Evolutionary conservation across 2,888 invertebrate species (phyloP).

Genomic region (Drosophila nigricruria): DNA sequence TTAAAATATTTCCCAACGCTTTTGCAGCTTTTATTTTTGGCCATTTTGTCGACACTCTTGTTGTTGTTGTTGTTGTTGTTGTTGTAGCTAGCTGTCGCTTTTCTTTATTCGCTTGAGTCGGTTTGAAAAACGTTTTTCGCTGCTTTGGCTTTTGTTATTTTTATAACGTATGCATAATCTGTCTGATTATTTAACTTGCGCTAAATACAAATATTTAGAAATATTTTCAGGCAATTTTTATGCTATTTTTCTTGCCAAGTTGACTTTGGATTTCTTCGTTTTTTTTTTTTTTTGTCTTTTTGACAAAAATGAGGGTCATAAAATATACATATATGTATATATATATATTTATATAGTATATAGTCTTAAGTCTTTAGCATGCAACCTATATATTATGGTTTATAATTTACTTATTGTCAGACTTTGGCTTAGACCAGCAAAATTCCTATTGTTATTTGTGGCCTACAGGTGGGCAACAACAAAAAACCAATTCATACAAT

Average conservation of each 20-base stretch:
- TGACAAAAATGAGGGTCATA: constrained; percentile 73
- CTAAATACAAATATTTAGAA: constrained; percentile 80
- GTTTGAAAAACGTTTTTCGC: constrained; percentile 37
- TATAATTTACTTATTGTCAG: constrained; percentile 37
- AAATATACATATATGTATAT: constrained; percentile 40
- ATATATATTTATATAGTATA: constrained; percentile 32
- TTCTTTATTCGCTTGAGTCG: constrained; percentile 49
- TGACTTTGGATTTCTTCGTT: constrained; percentile 51
- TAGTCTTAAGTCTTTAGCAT: constrained; percentile 44
- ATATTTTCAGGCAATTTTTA: constrained; percentile 71
- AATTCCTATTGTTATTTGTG: constrained; percentile 53
- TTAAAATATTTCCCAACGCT: constrained; percentile 69
- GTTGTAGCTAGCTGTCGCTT: constrained; percentile 41
- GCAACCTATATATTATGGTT: constrained; percentile 29
- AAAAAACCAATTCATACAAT: constrained; percentile 14
- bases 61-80: constrained; percentile 24
- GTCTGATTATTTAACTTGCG: constrained; percentile 80
- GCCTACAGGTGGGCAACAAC: constrained; percentile 47
- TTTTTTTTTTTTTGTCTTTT: constrained; percentile 4
- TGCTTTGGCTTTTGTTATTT: constrained; percentile 57
- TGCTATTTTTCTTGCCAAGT: constrained; percentile 76
- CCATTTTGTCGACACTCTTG: constrained; percentile 40
- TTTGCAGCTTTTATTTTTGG: constrained; percentile 60
- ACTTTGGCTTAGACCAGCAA: constrained; percentile 45
- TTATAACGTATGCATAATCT: constrained; percentile 73